A percentile compares a stretch with the other conserved stretches of the same genome.
phyloP scores from a whole-genome alignment of 2,888 invertebrate species.

The Dendrolimus pini region DNA sequence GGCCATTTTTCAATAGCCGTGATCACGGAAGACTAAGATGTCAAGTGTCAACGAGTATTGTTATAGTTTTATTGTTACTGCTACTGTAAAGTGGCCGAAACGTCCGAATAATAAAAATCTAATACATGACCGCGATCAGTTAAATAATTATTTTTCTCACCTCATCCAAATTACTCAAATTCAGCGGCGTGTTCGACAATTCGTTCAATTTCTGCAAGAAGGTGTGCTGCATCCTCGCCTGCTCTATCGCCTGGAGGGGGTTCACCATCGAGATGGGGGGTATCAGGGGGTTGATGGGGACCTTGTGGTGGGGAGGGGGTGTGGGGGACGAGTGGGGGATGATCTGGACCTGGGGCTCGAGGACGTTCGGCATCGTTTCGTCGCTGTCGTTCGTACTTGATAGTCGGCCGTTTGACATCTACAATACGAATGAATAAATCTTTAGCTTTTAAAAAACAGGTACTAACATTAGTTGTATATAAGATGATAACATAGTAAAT shows the following conservation, averaged over 20 bases:
- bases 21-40: too few species aligned
- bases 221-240: constrained; percentile 61
- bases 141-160: constrained; percentile 9
- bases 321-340: constrained; percentile 60
- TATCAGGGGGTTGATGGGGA: constrained; percentile 29
- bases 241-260: constrained; percentile 59
- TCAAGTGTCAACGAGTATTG: too few species aligned
- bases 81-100: too few species aligned
- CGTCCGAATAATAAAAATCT: too few species aligned
- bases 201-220: constrained; percentile 61
- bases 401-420: constrained; percentile 73
- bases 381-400: constrained; percentile 72
- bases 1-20: too few species aligned
- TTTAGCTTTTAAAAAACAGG: background rate
- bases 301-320: constrained; percentile 33
- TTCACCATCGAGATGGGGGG: constrained; percentile 37
- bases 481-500: too few species aligned
- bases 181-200: constrained; percentile 62
- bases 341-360: constrained; percentile 65
- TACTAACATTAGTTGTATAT: background rate
- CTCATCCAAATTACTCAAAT: constrained; percentile 63
- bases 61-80: too few species aligned
- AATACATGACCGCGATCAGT: background rate
- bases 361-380: constrained; percentile 66
- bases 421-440: constrained; percentile 7